Evolutionary conservation across 1,140 invertebrate genomes (phyloP), one percentile per base, ranked within the genome.

Genomic region (Steinernema feltiae): DNA sequence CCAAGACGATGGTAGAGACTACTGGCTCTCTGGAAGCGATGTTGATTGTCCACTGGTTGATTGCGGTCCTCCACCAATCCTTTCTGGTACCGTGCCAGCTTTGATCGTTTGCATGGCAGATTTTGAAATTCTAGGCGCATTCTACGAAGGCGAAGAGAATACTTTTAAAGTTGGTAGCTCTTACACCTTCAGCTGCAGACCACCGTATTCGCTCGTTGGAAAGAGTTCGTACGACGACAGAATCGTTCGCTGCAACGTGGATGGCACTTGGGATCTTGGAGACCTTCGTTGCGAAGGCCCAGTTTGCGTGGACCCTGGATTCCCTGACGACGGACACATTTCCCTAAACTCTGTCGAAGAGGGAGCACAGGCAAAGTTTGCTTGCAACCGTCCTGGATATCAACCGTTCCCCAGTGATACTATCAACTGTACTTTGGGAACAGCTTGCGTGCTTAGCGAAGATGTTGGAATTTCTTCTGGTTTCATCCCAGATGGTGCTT

Each of bases 191-290:
- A 93, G 93, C 35, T 98, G 95, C 86, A 93, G 97, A 88, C 93
- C 95, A 83, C 96, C 94, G 0, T 97, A 97, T 85, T 94, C 93
- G 83, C 87, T 97, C 29, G 94, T 93, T 30, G 94, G 95, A 1
- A 93, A 95, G 89, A 94, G 93, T 0, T 92, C 91, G 35, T 91
- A 91, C 80, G 92, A 94, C 80, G 94, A 97, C 82, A 94, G 95
- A 84, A 91, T 94, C 24, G 94, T 97, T 0, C 90, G 92, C 35
- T 98, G 95, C 87, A 92, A 93, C 88, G 91, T 91, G 0, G 94
- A 94, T 85, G 93, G 93, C 3, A 91, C 93, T 71, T 98, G 95
- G 95, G 95, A 98, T 88, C 96, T 97, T 87, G 95, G 95, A 12
- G 93, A 97, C 87, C 88, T 98, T 21, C 89, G 94, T 69, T 98